Conservation (phyloP, 2,797 vertebrate species). For the Lagorchestes hirsutus region DNA sequence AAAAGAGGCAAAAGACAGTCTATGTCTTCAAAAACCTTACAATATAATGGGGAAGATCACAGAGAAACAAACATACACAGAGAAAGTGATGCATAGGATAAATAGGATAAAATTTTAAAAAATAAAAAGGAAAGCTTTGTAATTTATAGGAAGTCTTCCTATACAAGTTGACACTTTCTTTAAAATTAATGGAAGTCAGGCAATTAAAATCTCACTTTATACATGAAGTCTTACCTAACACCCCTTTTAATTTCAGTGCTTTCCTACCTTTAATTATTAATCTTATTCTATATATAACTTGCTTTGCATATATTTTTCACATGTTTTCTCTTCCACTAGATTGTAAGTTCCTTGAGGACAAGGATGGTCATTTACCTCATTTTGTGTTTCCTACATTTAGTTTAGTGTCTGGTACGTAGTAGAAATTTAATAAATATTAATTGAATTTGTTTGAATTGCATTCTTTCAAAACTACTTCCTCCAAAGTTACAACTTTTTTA, state of each 20-base stretch:
- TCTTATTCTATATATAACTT: background rate
- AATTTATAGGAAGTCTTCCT: background rate
- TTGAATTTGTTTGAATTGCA: no score
- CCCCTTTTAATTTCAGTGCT: background rate
- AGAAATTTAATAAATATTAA: no score
- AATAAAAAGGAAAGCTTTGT: background rate
- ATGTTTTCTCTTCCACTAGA: background rate
- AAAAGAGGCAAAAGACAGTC: background rate
- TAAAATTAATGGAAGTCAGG: no score
- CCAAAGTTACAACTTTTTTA: no score
- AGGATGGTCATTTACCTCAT: no score
- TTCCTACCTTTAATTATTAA: background rate
- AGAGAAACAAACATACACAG: no score
- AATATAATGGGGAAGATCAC: background rate
- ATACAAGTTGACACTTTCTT: background rate
- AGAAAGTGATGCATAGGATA: no score
- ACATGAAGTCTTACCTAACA: background rate
- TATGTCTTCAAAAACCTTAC: background rate
- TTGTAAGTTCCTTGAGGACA: background rate
- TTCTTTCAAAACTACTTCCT: no score
- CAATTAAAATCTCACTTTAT: background rate
- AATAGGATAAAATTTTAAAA: background rate
- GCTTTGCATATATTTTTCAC: background rate
- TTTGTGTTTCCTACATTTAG: no score
- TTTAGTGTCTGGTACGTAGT: no score